Conservation (phyloP, 2,113 vertebrate genomes). For the Sitta europaea region DNA sequence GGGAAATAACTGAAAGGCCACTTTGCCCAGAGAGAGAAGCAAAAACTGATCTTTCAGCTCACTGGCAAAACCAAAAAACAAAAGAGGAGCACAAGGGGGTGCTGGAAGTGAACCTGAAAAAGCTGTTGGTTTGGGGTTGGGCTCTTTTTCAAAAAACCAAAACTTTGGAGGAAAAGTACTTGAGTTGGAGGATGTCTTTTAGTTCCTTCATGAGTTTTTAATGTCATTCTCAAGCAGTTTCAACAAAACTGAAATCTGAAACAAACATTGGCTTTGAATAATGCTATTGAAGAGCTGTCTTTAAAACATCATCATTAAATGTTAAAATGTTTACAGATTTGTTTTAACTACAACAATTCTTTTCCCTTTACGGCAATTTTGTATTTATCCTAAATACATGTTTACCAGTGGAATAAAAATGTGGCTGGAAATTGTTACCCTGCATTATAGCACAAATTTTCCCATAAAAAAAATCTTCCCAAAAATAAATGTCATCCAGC, state of each 20-base stretch:
- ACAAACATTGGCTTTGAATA: background rate
- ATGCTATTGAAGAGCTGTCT: background rate
- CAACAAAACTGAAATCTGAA: constrained; percentile 23
- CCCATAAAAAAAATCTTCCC: background rate
- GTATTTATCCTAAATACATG: background rate
- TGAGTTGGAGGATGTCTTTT: background rate
- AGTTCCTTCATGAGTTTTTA: background rate
- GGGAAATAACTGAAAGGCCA: background rate
- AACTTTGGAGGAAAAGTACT: background rate
- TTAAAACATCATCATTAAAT: constrained; percentile 16
- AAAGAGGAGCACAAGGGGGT: background rate
- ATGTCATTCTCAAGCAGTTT: background rate
- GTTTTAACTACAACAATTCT: background rate
- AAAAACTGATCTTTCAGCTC: background rate
- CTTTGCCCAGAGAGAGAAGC: background rate
- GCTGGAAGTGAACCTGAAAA: background rate
- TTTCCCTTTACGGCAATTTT: constrained; percentile 1
- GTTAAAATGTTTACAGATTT: background rate
- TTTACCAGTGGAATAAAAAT: background rate
- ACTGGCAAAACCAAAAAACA: background rate
- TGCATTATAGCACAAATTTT: constrained; percentile 24
- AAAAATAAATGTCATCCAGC: background rate
- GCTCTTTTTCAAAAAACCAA: background rate
- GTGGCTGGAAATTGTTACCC: constrained; percentile 12
- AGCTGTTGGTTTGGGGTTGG: background rate